A percentile compares a stretch with the other conserved stretches of the same genome.
These are phyloP conservation scores for Melieria picta DNA, from an alignment of 2,888 invertebrate genomes.

Conservation along the genomic window DNA sequence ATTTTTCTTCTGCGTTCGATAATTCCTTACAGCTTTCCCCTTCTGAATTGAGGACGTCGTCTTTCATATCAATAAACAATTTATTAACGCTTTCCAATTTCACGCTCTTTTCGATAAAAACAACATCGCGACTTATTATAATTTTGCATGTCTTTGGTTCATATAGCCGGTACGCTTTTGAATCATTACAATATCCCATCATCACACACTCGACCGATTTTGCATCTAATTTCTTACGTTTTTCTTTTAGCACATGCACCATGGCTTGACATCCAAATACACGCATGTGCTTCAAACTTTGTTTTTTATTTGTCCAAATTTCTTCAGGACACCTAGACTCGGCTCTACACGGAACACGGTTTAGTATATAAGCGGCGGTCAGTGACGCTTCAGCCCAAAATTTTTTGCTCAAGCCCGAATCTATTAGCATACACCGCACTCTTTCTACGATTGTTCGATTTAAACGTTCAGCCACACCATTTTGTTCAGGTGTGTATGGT, in stretches of 20 bases:
- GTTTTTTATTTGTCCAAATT: conserved; percentile 37
- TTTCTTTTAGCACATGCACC: conserved; percentile 21
- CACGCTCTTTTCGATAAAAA: conserved; percentile 23
- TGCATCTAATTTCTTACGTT: conserved; percentile 28
- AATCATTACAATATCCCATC: conserved; percentile 9
- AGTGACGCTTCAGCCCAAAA: conserved; percentile 35
- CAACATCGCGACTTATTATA: conserved; percentile 28
- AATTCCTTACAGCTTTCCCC: conserved; percentile 5
- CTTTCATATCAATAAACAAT: background rate
- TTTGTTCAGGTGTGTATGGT: conserved; percentile 45
- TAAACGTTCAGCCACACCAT: conserved; percentile 42
- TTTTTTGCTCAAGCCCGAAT: conserved; percentile 33
- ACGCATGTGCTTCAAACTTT: conserved; percentile 29
- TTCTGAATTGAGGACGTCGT: conserved; percentile 11
- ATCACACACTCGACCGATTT: conserved; percentile 34
- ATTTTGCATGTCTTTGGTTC: conserved; percentile 15
- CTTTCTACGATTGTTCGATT: conserved; percentile 43
- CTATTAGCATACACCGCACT: conserved; percentile 43
- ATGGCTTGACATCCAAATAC: conserved; percentile 26
- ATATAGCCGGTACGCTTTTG: conserved; percentile 32
- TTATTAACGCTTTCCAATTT: background rate
- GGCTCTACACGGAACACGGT: conserved; percentile 21
- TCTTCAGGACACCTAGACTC: conserved; percentile 21
- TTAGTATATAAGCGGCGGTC: conserved; percentile 20
- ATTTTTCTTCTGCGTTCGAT: conserved; percentile 9